Conservation (phyloP, 2,888 invertebrate species). For the Limnephilus lunatus region DNA sequence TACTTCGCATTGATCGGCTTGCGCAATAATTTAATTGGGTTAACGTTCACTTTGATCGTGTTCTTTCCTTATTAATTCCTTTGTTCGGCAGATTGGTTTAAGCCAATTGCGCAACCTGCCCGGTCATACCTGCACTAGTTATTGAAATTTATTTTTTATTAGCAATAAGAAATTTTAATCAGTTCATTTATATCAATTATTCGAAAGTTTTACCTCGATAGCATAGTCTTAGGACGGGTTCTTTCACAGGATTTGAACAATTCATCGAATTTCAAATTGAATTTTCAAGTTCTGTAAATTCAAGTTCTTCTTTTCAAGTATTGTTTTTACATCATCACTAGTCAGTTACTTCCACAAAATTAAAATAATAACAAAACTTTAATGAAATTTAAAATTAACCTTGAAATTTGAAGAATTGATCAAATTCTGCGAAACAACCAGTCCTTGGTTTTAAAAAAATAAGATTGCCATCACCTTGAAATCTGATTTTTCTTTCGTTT, state of each 20-base stretch:
- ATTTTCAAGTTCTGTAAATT: too few relatives aligned
- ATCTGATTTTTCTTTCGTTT: too few relatives aligned
- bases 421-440: too few relatives aligned
- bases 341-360: too few relatives aligned
- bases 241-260: too few relatives aligned
- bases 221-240: not conserved
- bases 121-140: not conserved
- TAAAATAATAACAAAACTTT: too few relatives aligned
- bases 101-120: slow-evolving; percentile 13
- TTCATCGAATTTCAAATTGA: too few relatives aligned
- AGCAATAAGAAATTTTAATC: not conserved
- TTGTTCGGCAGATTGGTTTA: slow-evolving; percentile 21
- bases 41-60: slow-evolving; percentile 26
- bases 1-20: not conserved
- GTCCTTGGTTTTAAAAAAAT: not conserved
- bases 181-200: not conserved
- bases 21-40: slow-evolving; percentile 18
- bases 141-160: not conserved
- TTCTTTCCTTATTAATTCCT: slow-evolving; percentile 19
- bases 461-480: too few relatives aligned
- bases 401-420: too few relatives aligned
- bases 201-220: not conserved
- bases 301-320: too few relatives aligned
- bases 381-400: too few relatives aligned
- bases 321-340: too few relatives aligned